Conservation (phyloP, 1,140 invertebrate genomes). For the Ericerus pela region DNA sequence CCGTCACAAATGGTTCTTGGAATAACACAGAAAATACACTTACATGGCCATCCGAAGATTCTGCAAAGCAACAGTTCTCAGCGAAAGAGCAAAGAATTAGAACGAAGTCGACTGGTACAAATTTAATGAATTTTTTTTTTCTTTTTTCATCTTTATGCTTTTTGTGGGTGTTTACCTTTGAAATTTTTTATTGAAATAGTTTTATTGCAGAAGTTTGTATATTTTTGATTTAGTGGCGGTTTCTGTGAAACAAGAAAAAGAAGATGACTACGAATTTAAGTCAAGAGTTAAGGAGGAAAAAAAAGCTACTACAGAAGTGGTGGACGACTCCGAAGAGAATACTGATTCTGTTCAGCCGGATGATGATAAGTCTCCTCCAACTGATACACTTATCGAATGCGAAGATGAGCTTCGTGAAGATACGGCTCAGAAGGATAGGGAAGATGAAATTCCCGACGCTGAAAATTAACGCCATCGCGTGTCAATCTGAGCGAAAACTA, state of each 20-base stretch:
- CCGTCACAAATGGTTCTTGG: background rate
- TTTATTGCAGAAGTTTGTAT: background rate
- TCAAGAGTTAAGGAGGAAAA: background rate
- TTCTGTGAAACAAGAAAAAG: constrained; percentile 1
- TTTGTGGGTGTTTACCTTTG: background rate
- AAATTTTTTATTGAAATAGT: background rate
- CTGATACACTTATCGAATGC: too few relatives aligned
- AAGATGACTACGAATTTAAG: background rate
- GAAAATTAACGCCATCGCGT: too few relatives aligned
- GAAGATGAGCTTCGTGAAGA: too few relatives aligned
- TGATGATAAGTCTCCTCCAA: background rate
- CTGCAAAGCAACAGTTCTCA: background rate
- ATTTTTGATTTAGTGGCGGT: background rate
- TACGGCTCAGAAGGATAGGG: too few relatives aligned
- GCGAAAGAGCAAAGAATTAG: constrained; percentile 1
- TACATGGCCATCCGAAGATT: background rate
- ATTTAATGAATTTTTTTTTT: background rate
- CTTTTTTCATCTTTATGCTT: background rate
- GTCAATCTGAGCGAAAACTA: too few relatives aligned
- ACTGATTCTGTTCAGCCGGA: background rate
- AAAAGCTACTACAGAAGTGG: background rate
- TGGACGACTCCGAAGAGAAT: background rate
- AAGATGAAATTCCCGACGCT: too few relatives aligned
- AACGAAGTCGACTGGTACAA: background rate
- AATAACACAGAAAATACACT: background rate